phyloP scores from a whole-genome alignment of 2,113 vertebrate species.

The Peucedramus taeniatus region DNA sequence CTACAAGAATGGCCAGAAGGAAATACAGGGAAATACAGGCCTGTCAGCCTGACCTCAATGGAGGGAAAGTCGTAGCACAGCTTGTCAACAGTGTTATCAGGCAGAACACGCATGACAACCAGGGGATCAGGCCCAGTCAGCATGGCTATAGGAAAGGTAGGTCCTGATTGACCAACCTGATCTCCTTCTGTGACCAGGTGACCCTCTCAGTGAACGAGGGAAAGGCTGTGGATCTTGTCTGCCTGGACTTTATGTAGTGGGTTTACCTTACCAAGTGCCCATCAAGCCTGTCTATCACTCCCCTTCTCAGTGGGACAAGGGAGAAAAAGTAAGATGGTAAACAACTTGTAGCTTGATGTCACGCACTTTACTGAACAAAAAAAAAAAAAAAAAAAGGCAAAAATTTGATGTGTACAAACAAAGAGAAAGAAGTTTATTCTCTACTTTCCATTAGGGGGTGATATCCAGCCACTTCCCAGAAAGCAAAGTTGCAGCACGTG shows the following conservation, averaged over 20 bases:
- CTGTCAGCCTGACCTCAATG: not conserved
- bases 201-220: not conserved
- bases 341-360: not conserved
- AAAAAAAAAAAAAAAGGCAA: no score
- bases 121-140: not conserved
- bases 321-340: not conserved
- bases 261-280: not conserved
- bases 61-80: not conserved
- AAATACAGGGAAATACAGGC: not conserved
- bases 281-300: not conserved
- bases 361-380: not conserved
- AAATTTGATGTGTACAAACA: not conserved
- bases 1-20: not conserved
- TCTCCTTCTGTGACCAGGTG: not conserved
- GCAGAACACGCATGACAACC: not conserved
- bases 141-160: not conserved
- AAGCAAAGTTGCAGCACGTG: fast-evolving
- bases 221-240: not conserved
- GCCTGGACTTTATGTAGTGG: not conserved
- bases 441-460: not conserved
- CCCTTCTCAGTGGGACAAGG: not conserved
- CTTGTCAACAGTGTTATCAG: fast-evolving
- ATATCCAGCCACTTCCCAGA: not conserved
- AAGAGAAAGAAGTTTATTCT: not conserved
- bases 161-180: not conserved